Percentiles rank a stretch among this genome's conserved stretches.
Conservation (phyloP, 2,888 invertebrate genomes). For the Drosophila meridiana region DNA sequence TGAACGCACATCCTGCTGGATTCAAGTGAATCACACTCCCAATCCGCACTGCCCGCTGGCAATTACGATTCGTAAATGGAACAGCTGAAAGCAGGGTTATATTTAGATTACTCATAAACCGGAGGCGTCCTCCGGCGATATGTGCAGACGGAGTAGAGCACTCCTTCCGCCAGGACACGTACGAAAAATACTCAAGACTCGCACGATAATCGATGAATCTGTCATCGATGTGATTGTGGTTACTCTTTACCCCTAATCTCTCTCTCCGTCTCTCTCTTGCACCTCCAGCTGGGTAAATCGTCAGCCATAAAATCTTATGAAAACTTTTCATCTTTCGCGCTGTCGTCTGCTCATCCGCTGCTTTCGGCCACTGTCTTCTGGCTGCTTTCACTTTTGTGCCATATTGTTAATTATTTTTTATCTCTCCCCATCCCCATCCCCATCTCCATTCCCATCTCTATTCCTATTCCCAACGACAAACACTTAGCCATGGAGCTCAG, state of each 20-base stretch:
- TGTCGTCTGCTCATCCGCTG: background rate
- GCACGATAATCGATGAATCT: conserved; percentile 51
- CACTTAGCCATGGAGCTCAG: conserved; percentile 2
- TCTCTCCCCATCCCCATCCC: background rate
- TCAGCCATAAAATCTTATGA: conserved; percentile 18
- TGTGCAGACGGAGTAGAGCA: conserved; percentile 18
- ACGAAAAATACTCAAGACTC: background rate
- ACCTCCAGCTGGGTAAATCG: background rate
- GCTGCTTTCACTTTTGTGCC: background rate
- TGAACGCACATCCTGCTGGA: background rate
- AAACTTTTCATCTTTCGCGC: conserved; percentile 8
- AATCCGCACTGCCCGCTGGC: background rate
- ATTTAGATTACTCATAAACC: conserved; percentile 24
- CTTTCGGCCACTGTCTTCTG: background rate
- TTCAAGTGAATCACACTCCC: background rate
- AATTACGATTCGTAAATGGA: conserved; percentile 2
- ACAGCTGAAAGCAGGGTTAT: conserved; percentile 6
- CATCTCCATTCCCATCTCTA: background rate
- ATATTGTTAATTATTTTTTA: conserved; percentile 36
- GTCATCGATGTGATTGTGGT: conserved; percentile 24
- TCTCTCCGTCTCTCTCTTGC: background rate
- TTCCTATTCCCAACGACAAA: background rate
- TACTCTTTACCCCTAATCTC: background rate
- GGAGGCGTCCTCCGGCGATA: background rate
- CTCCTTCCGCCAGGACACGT: conserved; percentile 24